Evolutionary conservation across 2,113 vertebrate species (phyloP), one percentile per base, ranked within the genome.

Genomic region (Spheniscus mendiculus): DNA sequence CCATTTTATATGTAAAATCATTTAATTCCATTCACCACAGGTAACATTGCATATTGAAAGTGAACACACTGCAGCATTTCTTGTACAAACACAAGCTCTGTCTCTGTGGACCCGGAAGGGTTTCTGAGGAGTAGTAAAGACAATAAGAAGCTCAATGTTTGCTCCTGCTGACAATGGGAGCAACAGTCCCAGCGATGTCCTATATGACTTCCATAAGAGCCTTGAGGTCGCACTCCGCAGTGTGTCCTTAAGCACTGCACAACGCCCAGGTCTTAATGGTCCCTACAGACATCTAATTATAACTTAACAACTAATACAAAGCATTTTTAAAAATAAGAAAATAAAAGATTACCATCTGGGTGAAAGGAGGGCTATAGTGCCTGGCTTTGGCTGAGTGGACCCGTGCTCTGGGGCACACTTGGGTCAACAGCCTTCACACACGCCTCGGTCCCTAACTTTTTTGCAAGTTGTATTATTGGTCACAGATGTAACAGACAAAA

Each of bases 391-490:
- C 36, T 78, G 44, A 61, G 13, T 15, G 10, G 22, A 40, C 25
- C 74, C 0, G 0, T 45, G 55, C 5, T 73, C 38, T 1, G 5
- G 15, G 29, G 15, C 45, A 78, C 27, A 42, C 14, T 25, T 65
- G 8, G 6, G 20, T 86, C 20, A 44, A 52, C 3, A 50, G 12
- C 34, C 9, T 86, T 77, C 36, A 47, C 4, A 17, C 1, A 27
- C 12, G 63, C 29, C n/a, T 83, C 1, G 0, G 8, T 23, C 26
- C 11, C 8, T 71, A 49, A 42, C 5, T 10, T 49, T 77, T 78
- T 78, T 67, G 18, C 9, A 79, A 78, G 27, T 65, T 72, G 12
- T 21, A 52, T 65, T 47, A 69, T 9, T 21, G 13, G 3, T 56
- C 40, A 38, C n/a, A 78, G 45, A 61, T 25, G 19, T 7, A 86